Evolutionary conservation across 2,888 invertebrate species (phyloP).

Genomic region (Lydus trimaculatus): DNA sequence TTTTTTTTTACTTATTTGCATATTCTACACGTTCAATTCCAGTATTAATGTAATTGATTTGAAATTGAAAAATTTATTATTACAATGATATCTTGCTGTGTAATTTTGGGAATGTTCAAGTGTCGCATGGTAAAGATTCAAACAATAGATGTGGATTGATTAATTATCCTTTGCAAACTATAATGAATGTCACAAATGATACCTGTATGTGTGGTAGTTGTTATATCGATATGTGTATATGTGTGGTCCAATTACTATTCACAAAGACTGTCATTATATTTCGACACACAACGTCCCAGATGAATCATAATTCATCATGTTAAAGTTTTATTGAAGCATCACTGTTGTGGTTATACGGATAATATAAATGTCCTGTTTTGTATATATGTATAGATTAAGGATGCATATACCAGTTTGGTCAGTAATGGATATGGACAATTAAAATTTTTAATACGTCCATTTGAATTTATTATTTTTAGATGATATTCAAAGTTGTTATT

Average conservation of each 20-base stretch:
- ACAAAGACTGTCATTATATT: constrained; percentile 33
- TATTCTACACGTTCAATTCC: not conserved
- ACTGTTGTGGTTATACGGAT: constrained; percentile 2
- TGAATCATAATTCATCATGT: constrained; percentile 30
- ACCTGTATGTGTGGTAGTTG: constrained; percentile 15
- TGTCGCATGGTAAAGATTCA: constrained; percentile 33
- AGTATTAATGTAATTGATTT: not conserved
- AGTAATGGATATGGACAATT: not conserved
- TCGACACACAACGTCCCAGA: constrained; percentile 26
- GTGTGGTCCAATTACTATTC: constrained; percentile 32
- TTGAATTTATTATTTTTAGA: too few species aligned
- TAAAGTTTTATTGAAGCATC: constrained; percentile 24
- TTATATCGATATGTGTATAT: constrained; percentile 3
- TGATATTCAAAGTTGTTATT: too few species aligned
- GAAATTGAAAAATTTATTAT: not conserved
- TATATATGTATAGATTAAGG: not conserved
- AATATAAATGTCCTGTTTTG: constrained; percentile 3
- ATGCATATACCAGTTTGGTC: not conserved
- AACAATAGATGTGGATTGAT: constrained; percentile 36
- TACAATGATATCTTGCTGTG: not conserved
- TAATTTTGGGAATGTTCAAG: constrained; percentile 23
- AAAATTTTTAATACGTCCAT: not conserved
- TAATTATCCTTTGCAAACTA: constrained; percentile 32
- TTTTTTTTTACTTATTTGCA: not conserved
- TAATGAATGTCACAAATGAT: constrained; percentile 38